phyloP scores from a whole-genome alignment of 2,797 vertebrate genomes.

The Semaprochilodus insignis region DNA sequence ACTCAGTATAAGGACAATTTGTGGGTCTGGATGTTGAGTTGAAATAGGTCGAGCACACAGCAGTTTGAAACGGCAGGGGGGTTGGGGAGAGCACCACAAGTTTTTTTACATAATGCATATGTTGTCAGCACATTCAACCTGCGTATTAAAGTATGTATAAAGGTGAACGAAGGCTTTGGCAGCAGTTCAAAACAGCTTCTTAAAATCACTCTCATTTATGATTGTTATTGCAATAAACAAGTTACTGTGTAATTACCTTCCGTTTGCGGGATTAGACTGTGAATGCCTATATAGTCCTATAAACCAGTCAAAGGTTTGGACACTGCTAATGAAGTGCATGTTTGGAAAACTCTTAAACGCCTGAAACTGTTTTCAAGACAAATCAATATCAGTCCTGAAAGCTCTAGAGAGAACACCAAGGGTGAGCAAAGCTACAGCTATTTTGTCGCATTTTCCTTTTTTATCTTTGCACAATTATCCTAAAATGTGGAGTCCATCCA shows the following conservation, averaged over 20 bases:
- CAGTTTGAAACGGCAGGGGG: background rate
- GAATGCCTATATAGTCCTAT: background rate
- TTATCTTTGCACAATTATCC: no score
- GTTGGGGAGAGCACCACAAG: no score
- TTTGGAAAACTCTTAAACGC: no score
- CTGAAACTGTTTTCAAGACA: no score
- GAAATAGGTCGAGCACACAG: constrained; percentile 34
- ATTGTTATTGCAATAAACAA: background rate
- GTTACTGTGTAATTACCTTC: background rate
- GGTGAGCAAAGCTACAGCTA: no score
- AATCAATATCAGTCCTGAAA: no score
- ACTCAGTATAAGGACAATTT: constrained; percentile 58
- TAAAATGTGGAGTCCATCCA: no score
- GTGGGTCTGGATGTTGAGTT: constrained; percentile 49
- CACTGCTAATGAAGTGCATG: background rate
- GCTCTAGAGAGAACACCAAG: no score
- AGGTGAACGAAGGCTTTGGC: background rate
- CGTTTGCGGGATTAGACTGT: background rate
- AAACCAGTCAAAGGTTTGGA: background rate
- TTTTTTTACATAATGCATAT: constrained; percentile 17
- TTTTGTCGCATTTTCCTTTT: no score
- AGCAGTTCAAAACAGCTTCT: background rate
- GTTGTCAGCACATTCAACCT: background rate
- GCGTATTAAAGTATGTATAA: constrained; percentile 4
- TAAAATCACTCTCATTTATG: background rate